Base-by-base conservation (phyloP, 2,113 vertebrate genomes). In the Manacus vitellinus region DNA sequence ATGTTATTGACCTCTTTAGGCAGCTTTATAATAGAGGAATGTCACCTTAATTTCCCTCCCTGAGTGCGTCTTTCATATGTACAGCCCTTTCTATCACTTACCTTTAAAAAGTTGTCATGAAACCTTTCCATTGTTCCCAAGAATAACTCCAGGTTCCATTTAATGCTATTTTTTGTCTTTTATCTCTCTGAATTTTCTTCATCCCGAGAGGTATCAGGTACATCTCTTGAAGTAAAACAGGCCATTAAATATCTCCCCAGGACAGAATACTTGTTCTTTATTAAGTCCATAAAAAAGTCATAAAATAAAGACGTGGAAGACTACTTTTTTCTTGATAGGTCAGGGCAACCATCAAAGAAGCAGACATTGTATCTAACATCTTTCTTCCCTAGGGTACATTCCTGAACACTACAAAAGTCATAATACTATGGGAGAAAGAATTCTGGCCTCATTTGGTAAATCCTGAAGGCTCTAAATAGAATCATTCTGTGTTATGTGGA, bases 291-390 rank as follows among this genome's bases (percentile, higher is more conserved):
- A 85, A 86, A 95, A 95, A 75, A 44, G 66, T 86, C 68, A 71
- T 94, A 94, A 92, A 95, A 94, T 93, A 96, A 95, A 89, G 55
- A 91, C 78, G 67, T 95, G 79, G 77, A 96, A 84, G 67, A 83
- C 66, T 95, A 47, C 67, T 58, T 85, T 95, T 70, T 94, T 72
- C 74, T 52, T 92, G 20, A 47, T 91, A 92, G 92, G 81, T 97
- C 93, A 97, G 72, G 74, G 46, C 8, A 0, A 63, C 72, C 66
- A 83, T 94, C 94, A 95, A 74, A 93, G 74, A 84, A 85, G 47
- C 51, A 95, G 76, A 75, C 73, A 65, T 90, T 68, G 12, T 89
- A 65, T 92, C 61, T 95, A 82, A 92, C 52, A 77, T 85, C 67
- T 89, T 87, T 85, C 28, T 95, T 89, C 87, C 73, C 66, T 83